phyloP scores from a whole-genome alignment of 2,797 vertebrate genomes.

The Borostomias antarcticus region DNA sequence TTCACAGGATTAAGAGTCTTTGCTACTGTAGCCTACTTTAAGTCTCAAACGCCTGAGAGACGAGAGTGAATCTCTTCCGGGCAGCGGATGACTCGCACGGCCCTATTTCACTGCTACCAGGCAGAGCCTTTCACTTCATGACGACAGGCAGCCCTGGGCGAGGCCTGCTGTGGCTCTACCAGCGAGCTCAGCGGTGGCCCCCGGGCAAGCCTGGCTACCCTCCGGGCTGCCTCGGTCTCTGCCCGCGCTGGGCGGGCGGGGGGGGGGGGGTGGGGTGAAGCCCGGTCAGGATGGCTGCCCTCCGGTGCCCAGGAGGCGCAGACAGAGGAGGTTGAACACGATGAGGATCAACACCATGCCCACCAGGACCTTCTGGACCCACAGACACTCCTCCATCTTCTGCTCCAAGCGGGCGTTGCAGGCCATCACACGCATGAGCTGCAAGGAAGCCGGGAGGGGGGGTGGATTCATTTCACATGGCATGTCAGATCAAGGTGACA shows the following conservation, averaged over 20 bases:
- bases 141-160: slow-evolving; percentile 29
- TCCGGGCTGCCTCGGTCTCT: slow-evolving; percentile 14
- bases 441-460: slow-evolving; percentile 31
- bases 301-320: slow-evolving; percentile 65
- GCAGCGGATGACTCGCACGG: slow-evolving; percentile 24
- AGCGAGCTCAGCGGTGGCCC: background rate
- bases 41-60: slow-evolving; percentile 34
- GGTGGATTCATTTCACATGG: background rate
- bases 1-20: slow-evolving; percentile 47
- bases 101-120: slow-evolving; percentile 29
- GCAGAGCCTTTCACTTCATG: slow-evolving; percentile 31
- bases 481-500: background rate
- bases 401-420: slow-evolving; percentile 84
- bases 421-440: slow-evolving; percentile 82
- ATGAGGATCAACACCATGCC: slow-evolving; percentile 78
- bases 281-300: slow-evolving; percentile 58
- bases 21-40: slow-evolving; percentile 30
- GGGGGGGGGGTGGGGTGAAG: background rate
- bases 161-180: slow-evolving; percentile 10
- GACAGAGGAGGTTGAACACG: slow-evolving; percentile 77
- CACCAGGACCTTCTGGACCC: slow-evolving; percentile 87
- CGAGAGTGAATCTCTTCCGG: slow-evolving; percentile 26
- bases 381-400: slow-evolving; percentile 84
- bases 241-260: background rate
- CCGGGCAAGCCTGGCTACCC: slow-evolving; percentile 33